Conservation (phyloP, 2,113 vertebrate species). For the Mormyrus lacerda region DNA sequence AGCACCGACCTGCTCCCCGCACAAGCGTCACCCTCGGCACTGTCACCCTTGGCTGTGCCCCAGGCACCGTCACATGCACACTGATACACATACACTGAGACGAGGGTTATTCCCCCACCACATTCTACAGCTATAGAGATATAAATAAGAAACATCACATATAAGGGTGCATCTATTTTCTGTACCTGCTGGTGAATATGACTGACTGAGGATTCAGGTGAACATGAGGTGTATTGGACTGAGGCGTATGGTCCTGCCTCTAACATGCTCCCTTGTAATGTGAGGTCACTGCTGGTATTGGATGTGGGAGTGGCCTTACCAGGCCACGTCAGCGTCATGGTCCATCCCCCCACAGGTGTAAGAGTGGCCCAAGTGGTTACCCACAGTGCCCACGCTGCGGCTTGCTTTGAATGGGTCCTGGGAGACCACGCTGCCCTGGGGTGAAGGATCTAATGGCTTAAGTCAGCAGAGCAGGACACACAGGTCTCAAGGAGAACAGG, state of each 20-base stretch:
- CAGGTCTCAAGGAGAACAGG: background rate
- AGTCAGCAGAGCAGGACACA: background rate
- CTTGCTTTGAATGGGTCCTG: background rate
- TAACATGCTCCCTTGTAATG: background rate
- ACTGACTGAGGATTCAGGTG: background rate
- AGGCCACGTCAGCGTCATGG: background rate
- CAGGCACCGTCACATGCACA: background rate
- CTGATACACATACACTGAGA: background rate
- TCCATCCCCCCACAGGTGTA: background rate
- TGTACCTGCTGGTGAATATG: background rate
- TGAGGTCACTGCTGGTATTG: background rate
- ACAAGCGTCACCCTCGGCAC: background rate
- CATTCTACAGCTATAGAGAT: background rate
- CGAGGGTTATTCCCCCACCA: background rate
- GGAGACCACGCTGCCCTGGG: background rate
- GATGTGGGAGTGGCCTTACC: background rate
- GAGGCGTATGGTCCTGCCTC: background rate
- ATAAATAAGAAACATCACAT: background rate
- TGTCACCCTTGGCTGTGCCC: background rate
- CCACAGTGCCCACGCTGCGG: background rate
- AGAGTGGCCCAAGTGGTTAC: background rate
- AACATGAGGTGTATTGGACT: no score
- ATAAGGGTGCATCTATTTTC: background rate
- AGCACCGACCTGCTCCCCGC: no score
- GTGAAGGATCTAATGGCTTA: background rate